Evolutionary conservation across 2,113 vertebrate species (phyloP).

Genomic region (Papio anubis): DNA sequence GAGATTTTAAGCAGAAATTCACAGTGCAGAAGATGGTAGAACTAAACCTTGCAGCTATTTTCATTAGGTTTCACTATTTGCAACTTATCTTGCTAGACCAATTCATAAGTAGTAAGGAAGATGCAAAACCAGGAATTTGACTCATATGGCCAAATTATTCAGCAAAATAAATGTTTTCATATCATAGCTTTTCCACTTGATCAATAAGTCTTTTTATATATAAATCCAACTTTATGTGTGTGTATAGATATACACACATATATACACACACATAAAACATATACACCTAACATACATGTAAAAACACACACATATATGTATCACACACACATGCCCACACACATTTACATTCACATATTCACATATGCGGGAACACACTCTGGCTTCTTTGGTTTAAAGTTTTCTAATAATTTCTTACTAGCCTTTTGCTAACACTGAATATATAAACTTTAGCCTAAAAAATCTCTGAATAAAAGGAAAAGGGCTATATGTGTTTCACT

Average conservation of each 20-base stretch:
- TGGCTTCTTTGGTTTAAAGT: neutral
- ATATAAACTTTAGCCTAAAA: neutral
- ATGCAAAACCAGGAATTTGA: neutral
- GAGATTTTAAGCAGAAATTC: neutral
- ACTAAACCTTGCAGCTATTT: neutral
- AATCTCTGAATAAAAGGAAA: neutral
- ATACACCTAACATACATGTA: neutral
- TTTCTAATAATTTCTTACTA: neutral
- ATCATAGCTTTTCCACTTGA: neutral
- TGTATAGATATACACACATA: neutral
- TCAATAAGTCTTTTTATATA: neutral
- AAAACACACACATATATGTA: neutral
- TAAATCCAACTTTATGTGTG: neutral
- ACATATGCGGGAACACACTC: neutral
- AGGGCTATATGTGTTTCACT: neutral
- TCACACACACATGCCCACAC: neutral
- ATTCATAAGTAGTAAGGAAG: neutral
- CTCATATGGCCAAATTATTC: neutral
- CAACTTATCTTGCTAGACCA: neutral
- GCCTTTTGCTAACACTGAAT: neutral
- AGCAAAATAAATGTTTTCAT: neutral
- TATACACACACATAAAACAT: neutral
- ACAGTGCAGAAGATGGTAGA: fast-evolving
- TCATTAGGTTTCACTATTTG: neutral
- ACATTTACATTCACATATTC: neutral